Base-by-base conservation (phyloP, 2,113 vertebrate species). In the Urocynchramus pylzowi region DNA sequence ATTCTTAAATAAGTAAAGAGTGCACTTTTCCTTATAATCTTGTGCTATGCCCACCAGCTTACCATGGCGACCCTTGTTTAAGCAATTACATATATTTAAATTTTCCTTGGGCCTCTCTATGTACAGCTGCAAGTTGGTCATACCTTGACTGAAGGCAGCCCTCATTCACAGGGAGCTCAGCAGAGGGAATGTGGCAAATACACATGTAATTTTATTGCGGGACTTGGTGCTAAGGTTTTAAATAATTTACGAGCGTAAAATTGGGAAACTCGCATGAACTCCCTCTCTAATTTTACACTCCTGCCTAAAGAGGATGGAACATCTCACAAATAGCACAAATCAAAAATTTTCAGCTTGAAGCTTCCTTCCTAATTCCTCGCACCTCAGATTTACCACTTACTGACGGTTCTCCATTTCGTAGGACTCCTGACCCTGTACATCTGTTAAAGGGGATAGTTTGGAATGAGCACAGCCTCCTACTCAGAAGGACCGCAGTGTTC, bases 371-470 rank as follows among this genome's bases (percentile, higher is more conserved):
- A 78, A 83, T 91, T 95, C 89, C 94, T 95, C 83, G 56, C 73
- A 84, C 78, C 84, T 94, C 61, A 71, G 63, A 63, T 73, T 91
- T 94, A 82, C 88, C 78, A 76, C 65, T 94, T 95, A 57, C 77
- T 90, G 89, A 57, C 0, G 35, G 60, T 63, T 94, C 76, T 95
- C 83, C 57, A 3, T 90, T 95, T 84, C 5, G 3, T 53, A 64
- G 79, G 85, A 90, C 88, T 94, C 85, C 73, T 93, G 82, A 95
- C 93, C 80, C 71, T 20, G 28, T 90, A 45, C 95, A 92, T 96
- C 90, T 97, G 95, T 81, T 96, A 75, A 67, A 96, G 90, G 90
- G 88, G 86, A 89, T 81, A 94, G 92, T 95, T 90, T 68, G 79
- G 91, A 79, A 92, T 90, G 95, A 94, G 76, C 73, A 61, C 69